Percentiles rank a stretch among this genome's conserved stretches.
These are phyloP conservation scores for Chrysochloris asiatica DNA, from an alignment of 2,113 vertebrate genomes.

Conservation along the genomic window DNA sequence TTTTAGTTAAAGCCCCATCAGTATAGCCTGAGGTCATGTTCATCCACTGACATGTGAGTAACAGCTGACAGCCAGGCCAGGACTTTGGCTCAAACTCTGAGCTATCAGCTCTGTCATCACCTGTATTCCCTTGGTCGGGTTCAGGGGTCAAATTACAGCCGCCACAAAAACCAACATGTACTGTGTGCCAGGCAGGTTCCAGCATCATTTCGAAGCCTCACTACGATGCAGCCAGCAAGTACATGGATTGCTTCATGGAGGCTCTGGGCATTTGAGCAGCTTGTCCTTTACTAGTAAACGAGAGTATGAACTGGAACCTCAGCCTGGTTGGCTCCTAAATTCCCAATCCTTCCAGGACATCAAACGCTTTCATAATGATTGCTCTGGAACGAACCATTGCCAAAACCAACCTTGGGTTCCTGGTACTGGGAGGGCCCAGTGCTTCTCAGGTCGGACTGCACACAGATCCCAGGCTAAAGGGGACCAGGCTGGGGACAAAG, in stretches of 20 bases:
- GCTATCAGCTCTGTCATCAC: neutral
- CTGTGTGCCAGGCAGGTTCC: neutral
- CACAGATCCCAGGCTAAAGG: neutral
- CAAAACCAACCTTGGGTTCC: constrained; percentile 34
- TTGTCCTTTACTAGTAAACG: neutral
- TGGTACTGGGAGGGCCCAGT: neutral
- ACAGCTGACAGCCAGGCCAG: neutral
- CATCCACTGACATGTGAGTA: accelerated
- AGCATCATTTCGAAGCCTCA: neutral
- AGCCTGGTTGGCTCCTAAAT: neutral
- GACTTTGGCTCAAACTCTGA: neutral
- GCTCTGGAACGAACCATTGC: constrained; percentile 50
- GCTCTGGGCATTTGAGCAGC: neutral
- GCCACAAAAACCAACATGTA: accelerated
- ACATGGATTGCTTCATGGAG: neutral
- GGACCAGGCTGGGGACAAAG: constrained; percentile 54
- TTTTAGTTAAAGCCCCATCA: neutral
- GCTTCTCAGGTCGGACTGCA: accelerated
- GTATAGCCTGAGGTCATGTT: neutral
- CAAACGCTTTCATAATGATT: neutral
- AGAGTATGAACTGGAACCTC: neutral
- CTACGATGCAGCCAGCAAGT: accelerated
- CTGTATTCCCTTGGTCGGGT: accelerated
- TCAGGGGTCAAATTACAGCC: neutral
- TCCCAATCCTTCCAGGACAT: neutral